Conservation (phyloP, 2,888 invertebrate species). For the Cephus rjabovi region DNA sequence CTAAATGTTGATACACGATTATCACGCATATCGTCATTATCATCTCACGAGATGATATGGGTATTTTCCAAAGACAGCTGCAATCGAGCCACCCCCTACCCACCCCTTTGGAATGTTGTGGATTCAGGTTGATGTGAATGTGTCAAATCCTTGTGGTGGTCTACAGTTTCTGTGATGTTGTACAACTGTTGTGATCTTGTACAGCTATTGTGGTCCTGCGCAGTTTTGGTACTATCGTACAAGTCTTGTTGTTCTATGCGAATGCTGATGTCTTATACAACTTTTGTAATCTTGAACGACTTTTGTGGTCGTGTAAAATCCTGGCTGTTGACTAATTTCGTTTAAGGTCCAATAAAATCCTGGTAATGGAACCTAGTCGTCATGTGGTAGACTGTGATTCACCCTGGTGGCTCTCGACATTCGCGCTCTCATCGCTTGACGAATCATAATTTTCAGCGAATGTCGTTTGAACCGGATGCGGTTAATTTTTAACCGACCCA, state of each 20-base stretch:
- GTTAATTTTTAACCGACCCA: background rate
- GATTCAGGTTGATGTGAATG: background rate
- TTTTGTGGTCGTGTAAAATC: background rate
- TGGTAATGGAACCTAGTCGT: background rate
- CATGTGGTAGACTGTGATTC: background rate
- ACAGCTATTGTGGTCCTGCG: too few relatives aligned
- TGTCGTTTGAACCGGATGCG: background rate
- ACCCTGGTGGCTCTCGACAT: background rate
- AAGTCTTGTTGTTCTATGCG: background rate
- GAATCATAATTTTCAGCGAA: background rate
- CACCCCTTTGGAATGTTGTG: background rate
- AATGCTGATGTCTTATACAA: background rate
- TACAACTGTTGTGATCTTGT: too few relatives aligned
- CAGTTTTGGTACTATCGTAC: background rate
- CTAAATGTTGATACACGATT: constrained; percentile 33
- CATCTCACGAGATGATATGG: constrained; percentile 9
- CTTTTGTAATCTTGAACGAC: background rate
- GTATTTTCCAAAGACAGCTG: constrained; percentile 48
- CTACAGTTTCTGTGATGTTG: too few relatives aligned
- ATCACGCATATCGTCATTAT: constrained; percentile 15
- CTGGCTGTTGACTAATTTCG: background rate
- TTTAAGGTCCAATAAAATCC: background rate
- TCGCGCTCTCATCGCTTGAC: background rate
- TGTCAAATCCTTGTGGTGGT: background rate
- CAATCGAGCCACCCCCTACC: constrained; percentile 11